A percentile compares a stretch with the other conserved stretches of the same genome.
phyloP scores from a whole-genome alignment of 2,797 vertebrate species.

The Apogon hyalosoma region DNA sequence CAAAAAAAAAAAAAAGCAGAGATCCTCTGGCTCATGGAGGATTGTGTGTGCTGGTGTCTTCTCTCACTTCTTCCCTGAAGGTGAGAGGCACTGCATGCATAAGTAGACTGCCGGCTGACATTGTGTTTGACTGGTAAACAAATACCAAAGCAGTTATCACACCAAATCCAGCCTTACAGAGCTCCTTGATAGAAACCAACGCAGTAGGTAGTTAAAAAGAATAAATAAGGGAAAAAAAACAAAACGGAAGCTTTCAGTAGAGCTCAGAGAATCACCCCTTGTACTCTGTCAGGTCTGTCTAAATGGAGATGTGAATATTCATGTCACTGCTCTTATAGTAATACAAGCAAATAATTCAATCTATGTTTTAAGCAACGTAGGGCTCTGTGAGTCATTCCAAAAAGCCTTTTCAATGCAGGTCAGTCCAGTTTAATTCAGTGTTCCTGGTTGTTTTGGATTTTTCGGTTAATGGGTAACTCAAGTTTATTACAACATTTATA shows the following conservation, averaged over 20 bases:
- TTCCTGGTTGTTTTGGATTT: not conserved
- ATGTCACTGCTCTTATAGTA: conserved; percentile 21
- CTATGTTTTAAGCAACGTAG: conserved; percentile 31
- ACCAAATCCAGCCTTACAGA: conserved; percentile 37
- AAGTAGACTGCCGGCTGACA: conserved; percentile 59
- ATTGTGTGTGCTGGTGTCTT: conserved; percentile 56
- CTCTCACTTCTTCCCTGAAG: conserved; percentile 63
- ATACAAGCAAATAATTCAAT: conserved; percentile 27
- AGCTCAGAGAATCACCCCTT: conserved; percentile 25
- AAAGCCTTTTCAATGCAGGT: conserved; percentile 17
- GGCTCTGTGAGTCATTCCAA: conserved; percentile 15
- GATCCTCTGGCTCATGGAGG: conserved; percentile 64
- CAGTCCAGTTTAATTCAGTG: conserved; percentile 8
- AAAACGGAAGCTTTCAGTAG: conserved; percentile 56
- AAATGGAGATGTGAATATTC: conserved; percentile 34
- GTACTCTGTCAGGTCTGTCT: conserved; percentile 19
- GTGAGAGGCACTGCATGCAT: conserved; percentile 56
- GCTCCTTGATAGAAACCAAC: conserved; percentile 10
- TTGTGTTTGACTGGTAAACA: conserved; percentile 57
- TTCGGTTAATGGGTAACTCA: conserved; percentile 18
- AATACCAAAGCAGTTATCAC: conserved; percentile 49
- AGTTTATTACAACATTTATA: conserved; percentile 23
- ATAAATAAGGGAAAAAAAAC: conserved; percentile 35
- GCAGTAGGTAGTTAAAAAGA: conserved; percentile 36
- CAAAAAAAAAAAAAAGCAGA: conserved; percentile 20